phyloP scores from a whole-genome alignment of 2,888 invertebrate genomes.

The Caenorhabditis virilis region DNA sequence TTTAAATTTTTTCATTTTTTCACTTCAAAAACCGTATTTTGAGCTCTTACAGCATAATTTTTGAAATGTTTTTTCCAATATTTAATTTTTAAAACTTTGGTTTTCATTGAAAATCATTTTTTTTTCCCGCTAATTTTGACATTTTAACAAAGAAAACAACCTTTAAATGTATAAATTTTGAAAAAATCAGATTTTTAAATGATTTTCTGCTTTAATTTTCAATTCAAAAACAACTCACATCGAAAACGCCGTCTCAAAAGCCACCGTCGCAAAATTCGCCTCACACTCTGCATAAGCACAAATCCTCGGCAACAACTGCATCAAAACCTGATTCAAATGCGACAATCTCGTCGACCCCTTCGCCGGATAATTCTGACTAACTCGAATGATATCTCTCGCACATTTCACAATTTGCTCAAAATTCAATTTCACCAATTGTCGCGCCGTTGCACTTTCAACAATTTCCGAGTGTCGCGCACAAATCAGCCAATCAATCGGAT shows the following conservation, averaged over 20 bases:
- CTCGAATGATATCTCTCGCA: constrained; percentile 11
- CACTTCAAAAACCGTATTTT: too few species aligned
- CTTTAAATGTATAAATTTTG: too few species aligned
- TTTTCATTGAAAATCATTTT: too few species aligned
- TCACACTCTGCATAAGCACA: constrained; percentile 34
- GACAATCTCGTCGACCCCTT: not conserved
- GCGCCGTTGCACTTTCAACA: constrained; percentile 86
- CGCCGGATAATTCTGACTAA: not conserved
- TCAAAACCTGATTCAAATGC: constrained; percentile 80
- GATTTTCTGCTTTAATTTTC: too few species aligned
- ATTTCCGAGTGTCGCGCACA: constrained; percentile 71
- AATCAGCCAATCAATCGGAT: constrained; percentile 58
- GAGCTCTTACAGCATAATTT: too few species aligned
- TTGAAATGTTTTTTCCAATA: too few species aligned
- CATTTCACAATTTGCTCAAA: constrained; percentile 74
- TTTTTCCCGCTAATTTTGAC: too few species aligned
- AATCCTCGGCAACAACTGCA: constrained; percentile 81
- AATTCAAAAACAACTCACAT: constrained; percentile 23
- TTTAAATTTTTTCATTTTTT: too few species aligned
- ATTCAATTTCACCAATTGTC: constrained; percentile 81
- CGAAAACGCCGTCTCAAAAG: constrained; percentile 21
- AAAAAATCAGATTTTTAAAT: too few species aligned
- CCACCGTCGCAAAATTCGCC: constrained; percentile 9
- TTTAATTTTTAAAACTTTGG: too few species aligned
- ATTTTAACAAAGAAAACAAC: too few species aligned